These are phyloP conservation scores for Notarius quadriscutis DNA, from an alignment of 2,113 vertebrate genomes.

Conservation along the genomic window DNA sequence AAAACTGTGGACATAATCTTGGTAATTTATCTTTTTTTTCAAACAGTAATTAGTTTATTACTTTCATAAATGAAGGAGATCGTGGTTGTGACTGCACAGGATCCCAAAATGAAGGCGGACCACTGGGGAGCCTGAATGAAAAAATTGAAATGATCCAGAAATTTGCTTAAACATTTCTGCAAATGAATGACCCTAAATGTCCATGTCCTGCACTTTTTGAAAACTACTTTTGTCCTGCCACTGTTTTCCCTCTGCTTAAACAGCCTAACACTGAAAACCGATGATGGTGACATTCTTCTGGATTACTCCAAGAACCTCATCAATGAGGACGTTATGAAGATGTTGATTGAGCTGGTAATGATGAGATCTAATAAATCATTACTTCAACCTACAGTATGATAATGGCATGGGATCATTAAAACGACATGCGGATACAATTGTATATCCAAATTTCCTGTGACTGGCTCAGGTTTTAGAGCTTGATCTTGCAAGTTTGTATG, in stretches of 20 bases:
- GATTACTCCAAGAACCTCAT: constrained; percentile 97
- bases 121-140: not conserved
- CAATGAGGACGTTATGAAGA: constrained; percentile 87
- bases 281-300: constrained; percentile 88
- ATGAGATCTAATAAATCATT: not conserved
- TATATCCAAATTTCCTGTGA: not conserved
- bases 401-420: not conserved
- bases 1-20: too few relatives aligned
- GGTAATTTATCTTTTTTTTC: too few relatives aligned
- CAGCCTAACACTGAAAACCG: constrained; percentile 82
- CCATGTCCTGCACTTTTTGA: not conserved
- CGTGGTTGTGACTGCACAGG: not conserved
- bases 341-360: constrained; percentile 89
- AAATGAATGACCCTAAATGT: not conserved
- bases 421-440: not conserved
- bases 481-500: not conserved
- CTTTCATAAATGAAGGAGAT: not conserved
- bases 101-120: not conserved
- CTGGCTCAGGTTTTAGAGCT: not conserved
- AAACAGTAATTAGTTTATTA: not conserved
- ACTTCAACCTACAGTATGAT: not conserved
- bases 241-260: constrained; percentile 22
- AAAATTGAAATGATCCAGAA: not conserved
- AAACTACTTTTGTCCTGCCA: not conserved
- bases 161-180: not conserved